Base-by-base conservation (phyloP, 1,140 invertebrate species). In the Thaumatotibia leucotreta region DNA sequence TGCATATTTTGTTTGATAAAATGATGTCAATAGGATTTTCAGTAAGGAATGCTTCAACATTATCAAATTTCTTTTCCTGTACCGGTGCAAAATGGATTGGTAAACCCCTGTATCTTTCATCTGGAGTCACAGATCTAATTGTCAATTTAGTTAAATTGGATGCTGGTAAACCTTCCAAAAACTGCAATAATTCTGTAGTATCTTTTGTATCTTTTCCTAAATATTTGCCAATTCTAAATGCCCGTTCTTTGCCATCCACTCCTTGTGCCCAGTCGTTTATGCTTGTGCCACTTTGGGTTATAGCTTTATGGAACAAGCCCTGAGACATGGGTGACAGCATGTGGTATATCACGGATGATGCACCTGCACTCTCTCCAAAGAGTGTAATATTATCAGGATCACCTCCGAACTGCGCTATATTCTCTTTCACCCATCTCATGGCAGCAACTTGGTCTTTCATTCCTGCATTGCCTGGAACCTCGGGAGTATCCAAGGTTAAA, bases 361-460 rank as follows among this genome's bases (percentile, higher is more conserved):
- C 94, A 0, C 95, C 95, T 0, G 95, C 95, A 71, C 94, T 95
- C 77, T 96, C 94, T 0, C 95, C 95, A 75, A 96, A 95, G 22
- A 96, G 83, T 0, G 95, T 96, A 0, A 97, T 92, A 78, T 93
- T 93, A 31, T 94, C 82, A 0, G 93, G 92, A 83, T 95, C 94
- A 0, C 96, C 96, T 6, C 95, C 95, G 78, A 97, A 97, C 45
- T 91, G 49, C 3, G 52, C 49, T 11, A 92, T 91, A 69, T 92
- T 92, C n/a, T 83, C 76, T 65, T 86, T 83, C 2, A 92, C 73
- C 90, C 91, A 91, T 45, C 71, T 70, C 22, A 91, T 68, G 1
- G 86, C 87, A 3, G 74, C 76, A 6, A 94, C 92, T 86, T 95
- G 94, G 74, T 96, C 95, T 69, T 94, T 93, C 24, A 95, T 80